Conservation (phyloP, 2,888 invertebrate species). For the Eudasyphora cyanicolor region DNA sequence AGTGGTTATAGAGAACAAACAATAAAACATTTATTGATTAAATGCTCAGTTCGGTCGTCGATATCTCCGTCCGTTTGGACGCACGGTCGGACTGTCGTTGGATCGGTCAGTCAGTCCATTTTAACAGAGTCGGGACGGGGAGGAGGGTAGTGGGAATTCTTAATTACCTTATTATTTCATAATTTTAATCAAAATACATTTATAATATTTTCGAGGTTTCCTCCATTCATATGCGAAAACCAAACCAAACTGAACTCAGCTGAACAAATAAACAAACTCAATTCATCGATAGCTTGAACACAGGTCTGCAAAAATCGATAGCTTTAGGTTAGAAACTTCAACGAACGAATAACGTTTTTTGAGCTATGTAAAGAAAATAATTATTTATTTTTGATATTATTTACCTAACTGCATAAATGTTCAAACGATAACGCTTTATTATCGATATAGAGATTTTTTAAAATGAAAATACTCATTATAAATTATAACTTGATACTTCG, state of each 20-base stretch:
- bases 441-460: too few relatives aligned
- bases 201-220: constrained; percentile 39
- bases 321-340: too few relatives aligned
- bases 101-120: background rate
- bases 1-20: constrained; percentile 59
- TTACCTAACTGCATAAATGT: too few relatives aligned
- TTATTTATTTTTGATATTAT: too few relatives aligned
- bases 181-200: constrained; percentile 59
- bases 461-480: too few relatives aligned
- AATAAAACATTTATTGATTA: constrained; percentile 46
- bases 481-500: too few relatives aligned
- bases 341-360: background rate
- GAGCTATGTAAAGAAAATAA: too few relatives aligned
- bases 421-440: too few relatives aligned
- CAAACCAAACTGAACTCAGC: background rate
- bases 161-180: constrained; percentile 65
- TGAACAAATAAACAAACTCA: too few relatives aligned
- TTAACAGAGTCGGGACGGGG: constrained; percentile 21
- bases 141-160: constrained; percentile 50
- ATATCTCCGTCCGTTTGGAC: background rate
- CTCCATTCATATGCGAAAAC: constrained; percentile 15
- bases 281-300: too few relatives aligned
- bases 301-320: background rate
- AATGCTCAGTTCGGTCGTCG: background rate
- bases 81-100: background rate